phyloP scores from a whole-genome alignment of 2,888 invertebrate genomes.

The Nephrotoma guestfalica region DNA sequence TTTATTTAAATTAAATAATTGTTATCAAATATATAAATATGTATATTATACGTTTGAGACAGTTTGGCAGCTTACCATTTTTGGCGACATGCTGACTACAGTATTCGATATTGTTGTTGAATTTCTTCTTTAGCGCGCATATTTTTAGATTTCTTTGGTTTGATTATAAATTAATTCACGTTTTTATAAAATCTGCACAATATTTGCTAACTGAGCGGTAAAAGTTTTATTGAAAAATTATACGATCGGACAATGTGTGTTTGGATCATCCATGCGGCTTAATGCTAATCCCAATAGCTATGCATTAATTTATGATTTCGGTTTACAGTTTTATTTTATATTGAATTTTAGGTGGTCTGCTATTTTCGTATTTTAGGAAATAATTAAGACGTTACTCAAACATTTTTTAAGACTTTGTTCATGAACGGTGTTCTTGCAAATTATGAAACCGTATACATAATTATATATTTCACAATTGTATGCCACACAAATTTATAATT shows the following conservation, averaged over 20 bases:
- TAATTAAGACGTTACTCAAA: background rate
- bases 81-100: constrained; percentile 1
- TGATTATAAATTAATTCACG: background rate
- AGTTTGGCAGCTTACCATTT: background rate
- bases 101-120: background rate
- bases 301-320: background rate
- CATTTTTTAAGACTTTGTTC: background rate
- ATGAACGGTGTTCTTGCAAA: background rate
- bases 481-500: background rate
- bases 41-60: background rate
- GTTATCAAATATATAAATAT: background rate
- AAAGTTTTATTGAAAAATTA: background rate
- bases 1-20: constrained; percentile 4
- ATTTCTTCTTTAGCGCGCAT: background rate
- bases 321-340: background rate
- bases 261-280: background rate
- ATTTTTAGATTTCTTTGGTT: background rate
- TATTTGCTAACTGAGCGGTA: background rate
- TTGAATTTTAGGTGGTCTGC: background rate
- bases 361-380: background rate
- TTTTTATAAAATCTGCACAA: background rate
- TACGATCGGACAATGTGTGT: background rate
- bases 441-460: background rate
- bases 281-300: background rate
- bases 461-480: background rate